Conservation (phyloP, 53 echinoderm and acorn worm species). For the Henricia sp. region DNA sequence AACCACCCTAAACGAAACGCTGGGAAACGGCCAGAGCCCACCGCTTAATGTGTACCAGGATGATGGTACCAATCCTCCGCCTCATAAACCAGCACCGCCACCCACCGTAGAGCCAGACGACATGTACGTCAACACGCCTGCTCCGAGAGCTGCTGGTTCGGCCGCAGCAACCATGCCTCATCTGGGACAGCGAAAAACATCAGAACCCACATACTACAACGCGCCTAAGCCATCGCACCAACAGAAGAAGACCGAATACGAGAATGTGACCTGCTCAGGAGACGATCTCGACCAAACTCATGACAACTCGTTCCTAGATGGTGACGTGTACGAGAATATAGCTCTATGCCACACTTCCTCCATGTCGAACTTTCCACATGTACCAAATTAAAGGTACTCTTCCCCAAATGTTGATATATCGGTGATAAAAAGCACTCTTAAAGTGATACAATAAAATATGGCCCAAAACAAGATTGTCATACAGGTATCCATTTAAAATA, state of each 20-base stretch:
- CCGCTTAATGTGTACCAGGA: background rate
- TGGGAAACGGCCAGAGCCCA: background rate
- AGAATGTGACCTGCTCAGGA: background rate
- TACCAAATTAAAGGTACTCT: too few species aligned
- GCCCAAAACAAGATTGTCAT: too few species aligned
- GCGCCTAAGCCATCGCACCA: slow-evolving; percentile 20
- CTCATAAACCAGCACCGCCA: slow-evolving; percentile 33
- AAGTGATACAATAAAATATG: too few species aligned
- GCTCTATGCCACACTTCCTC: slow-evolving; percentile 14
- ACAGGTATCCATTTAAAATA: too few species aligned
- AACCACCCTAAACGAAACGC: slow-evolving; percentile 12
- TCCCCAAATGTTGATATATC: too few species aligned
- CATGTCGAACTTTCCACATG: slow-evolving; percentile 9
- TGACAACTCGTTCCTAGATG: background rate
- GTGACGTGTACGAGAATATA: slow-evolving; percentile 37
- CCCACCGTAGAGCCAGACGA: background rate
- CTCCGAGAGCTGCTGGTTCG: background rate
- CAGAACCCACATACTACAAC: slow-evolving; percentile 11
- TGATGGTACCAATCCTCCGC: slow-evolving; percentile 40
- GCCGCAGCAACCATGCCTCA: slow-evolving; percentile 14
- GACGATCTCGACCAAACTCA: background rate
- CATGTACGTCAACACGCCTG: slow-evolving; percentile 27
- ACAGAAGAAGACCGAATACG: slow-evolving; percentile 47
- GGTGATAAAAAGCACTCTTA: too few species aligned
- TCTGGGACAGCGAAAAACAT: background rate